phyloP scores from a whole-genome alignment of 2,888 invertebrate genomes.

The Tortricodes alternella region DNA sequence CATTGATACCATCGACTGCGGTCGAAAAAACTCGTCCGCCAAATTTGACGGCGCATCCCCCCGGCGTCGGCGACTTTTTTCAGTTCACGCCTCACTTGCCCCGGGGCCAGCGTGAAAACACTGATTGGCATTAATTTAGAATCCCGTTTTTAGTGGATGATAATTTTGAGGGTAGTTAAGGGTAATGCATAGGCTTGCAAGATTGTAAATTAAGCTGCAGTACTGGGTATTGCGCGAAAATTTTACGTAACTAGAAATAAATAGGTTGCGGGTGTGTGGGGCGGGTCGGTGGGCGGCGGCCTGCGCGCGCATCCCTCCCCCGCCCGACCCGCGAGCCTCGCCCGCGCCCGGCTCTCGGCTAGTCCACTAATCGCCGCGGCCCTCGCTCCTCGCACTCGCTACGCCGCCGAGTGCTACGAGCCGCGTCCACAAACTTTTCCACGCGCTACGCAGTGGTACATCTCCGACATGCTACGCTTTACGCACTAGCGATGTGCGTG shows the following conservation, averaged over 20 bases:
- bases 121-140: constrained; percentile 69
- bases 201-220: constrained; percentile 72
- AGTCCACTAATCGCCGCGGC: constrained; percentile 33
- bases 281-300: constrained; percentile 76
- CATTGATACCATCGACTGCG: constrained; percentile 76
- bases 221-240: constrained; percentile 81
- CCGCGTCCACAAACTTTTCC: constrained; percentile 71
- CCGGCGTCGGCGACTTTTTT: constrained; percentile 66
- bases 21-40: constrained; percentile 76
- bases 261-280: constrained; percentile 82
- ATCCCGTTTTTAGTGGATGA: constrained; percentile 48
- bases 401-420: constrained; percentile 64
- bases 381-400: constrained; percentile 48
- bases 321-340: constrained; percentile 38
- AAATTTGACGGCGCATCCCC: constrained; percentile 66
- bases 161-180: not conserved
- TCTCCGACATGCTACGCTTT: constrained; percentile 43
- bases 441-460: constrained; percentile 56
- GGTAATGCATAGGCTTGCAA: constrained; percentile 37
- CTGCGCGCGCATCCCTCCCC: constrained; percentile 61
- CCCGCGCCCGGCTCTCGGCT: constrained; percentile 38
- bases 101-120: constrained; percentile 62
- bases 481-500: constrained; percentile 48
- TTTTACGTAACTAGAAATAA: constrained; percentile 83
- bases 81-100: constrained; percentile 71